A percentile compares a stretch with the other conserved stretches of the same genome.
phyloP scores from a whole-genome alignment of 2,888 invertebrate genomes.

The Drosophila siamana region DNA sequence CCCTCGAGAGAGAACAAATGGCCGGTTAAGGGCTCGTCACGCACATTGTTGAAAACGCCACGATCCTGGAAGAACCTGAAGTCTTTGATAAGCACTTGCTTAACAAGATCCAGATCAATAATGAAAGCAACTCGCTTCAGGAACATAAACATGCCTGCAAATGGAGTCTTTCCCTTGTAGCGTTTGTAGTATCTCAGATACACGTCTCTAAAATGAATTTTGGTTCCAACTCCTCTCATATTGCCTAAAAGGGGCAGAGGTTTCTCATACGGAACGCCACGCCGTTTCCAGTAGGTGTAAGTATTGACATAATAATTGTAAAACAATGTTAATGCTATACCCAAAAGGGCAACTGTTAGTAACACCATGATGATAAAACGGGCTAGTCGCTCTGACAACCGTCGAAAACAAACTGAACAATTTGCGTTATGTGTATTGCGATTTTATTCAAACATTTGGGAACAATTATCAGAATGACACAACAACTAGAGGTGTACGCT shows the following conservation, averaged over 20 bases:
- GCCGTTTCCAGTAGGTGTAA: constrained; percentile 71
- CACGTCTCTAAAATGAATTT: constrained; percentile 65
- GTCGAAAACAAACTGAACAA: constrained; percentile 4
- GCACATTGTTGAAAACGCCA: constrained; percentile 72
- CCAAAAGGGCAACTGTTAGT: constrained; percentile 49
- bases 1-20: constrained; percentile 83
- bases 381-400: neutral
- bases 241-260: constrained; percentile 70
- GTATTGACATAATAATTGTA: constrained; percentile 38
- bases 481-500: neutral
- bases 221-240: constrained; percentile 65
- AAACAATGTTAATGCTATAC: constrained; percentile 34
- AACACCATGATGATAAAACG: constrained; percentile 26
- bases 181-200: constrained; percentile 63
- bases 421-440: fast-evolving
- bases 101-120: constrained; percentile 81
- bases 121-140: constrained; percentile 58
- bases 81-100: constrained; percentile 83
- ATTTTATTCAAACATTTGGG: neutral
- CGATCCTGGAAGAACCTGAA: constrained; percentile 83
- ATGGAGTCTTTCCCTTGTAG: constrained; percentile 65
- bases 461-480: constrained; percentile 17
- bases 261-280: constrained; percentile 60
- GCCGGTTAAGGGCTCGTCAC: constrained; percentile 81
- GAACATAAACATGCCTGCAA: constrained; percentile 73